Conservation (phyloP, 2,797 vertebrate genomes). For the Gadopsis marmoratus region DNA sequence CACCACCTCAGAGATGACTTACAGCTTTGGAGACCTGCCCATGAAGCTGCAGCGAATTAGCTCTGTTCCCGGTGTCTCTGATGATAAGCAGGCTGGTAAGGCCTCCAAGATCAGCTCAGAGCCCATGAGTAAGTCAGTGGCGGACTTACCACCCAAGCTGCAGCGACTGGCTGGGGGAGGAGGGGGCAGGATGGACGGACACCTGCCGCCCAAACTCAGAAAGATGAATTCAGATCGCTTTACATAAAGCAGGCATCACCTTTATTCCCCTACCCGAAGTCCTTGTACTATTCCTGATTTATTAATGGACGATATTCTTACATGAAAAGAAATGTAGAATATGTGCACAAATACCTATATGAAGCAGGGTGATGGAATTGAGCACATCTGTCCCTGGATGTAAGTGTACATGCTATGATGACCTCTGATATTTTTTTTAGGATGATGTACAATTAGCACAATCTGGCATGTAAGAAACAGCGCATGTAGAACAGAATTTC, state of each 20-base stretch:
- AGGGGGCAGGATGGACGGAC: constrained; percentile 93
- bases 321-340: constrained; percentile 80
- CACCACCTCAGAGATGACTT: constrained; percentile 98
- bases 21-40: constrained; percentile 96
- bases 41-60: constrained; percentile 99
- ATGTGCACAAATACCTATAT: constrained; percentile 81
- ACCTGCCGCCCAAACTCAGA: constrained; percentile 96
- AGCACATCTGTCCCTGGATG: constrained; percentile 84
- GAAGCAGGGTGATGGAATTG: constrained; percentile 78
- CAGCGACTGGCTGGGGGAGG: constrained; percentile 93
- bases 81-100: constrained; percentile 93
- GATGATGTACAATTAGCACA: constrained; percentile 88
- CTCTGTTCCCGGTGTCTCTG: constrained; percentile 96
- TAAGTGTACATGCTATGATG: constrained; percentile 82
- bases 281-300: constrained; percentile 80
- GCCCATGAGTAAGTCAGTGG: constrained; percentile 97
- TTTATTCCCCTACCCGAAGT: constrained; percentile 59
- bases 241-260: constrained; percentile 87
- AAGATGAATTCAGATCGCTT: constrained; percentile 99
- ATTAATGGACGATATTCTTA: constrained; percentile 84
- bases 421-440: constrained; percentile 81
- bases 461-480: constrained; percentile 91
- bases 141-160: constrained; percentile 97
- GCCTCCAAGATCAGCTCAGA: constrained; percentile 91
- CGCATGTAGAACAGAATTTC: constrained; percentile 94